Evolutionary conservation across 1,140 invertebrate species (phyloP).

Genomic region (Zophobas atratus): DNA sequence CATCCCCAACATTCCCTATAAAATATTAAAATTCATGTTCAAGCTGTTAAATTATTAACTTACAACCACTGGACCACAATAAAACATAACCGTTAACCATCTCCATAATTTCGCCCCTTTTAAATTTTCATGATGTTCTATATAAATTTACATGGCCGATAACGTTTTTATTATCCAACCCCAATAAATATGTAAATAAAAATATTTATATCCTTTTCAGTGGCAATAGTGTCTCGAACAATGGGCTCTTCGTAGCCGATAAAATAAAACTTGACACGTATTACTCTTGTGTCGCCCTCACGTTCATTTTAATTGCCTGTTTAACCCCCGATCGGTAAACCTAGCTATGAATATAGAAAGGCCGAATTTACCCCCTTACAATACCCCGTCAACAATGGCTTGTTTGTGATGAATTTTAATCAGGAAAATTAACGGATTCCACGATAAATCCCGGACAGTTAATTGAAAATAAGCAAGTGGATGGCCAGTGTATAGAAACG

Average conservation of each 20-base stretch:
- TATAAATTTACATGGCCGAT: not conserved
- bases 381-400: slow-evolving; percentile 15
- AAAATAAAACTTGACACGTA: slow-evolving; percentile 31
- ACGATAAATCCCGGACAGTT: slow-evolving; percentile 19
- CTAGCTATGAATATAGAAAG: slow-evolving; percentile 2
- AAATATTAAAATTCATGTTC: too few species aligned
- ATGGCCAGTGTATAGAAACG: not conserved
- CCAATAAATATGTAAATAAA: slow-evolving; percentile 2
- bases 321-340: slow-evolving; percentile 2
- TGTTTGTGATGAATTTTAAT: slow-evolving; percentile 38
- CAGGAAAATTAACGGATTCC: slow-evolving; percentile 25
- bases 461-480: slow-evolving; percentile 31
- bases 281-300: not conserved
- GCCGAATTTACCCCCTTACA: not conserved
- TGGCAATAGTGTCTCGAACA: not conserved
- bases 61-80: not conserved
- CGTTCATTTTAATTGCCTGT: slow-evolving; percentile 20
- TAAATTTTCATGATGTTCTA: slow-evolving; percentile 6
- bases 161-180: slow-evolving; percentile 1
- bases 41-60: too few species aligned
- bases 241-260: not conserved
- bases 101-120: slow-evolving; percentile 5
- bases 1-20: too few species aligned
- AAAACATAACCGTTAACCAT: not conserved
- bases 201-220: not conserved